Base-by-base conservation (phyloP, 2,113 vertebrate genomes). In the Peromyscus maniculatus region DNA sequence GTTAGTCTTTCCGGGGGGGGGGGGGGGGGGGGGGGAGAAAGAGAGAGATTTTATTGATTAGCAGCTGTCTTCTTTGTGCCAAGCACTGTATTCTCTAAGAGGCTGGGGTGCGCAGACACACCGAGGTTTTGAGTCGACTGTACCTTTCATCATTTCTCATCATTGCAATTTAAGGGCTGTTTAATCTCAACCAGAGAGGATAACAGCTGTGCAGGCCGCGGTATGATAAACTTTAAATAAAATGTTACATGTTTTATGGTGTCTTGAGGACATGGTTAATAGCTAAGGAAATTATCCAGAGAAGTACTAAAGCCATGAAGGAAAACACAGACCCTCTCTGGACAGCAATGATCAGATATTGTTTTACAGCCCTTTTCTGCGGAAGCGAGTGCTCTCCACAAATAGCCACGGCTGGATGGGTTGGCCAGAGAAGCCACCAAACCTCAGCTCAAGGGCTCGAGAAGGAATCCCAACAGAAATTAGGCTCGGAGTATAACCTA, bases 41-140 rank as follows among this genome's bases (percentile, higher is more conserved):
- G 74, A 88, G 55, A 64, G 91, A 95, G 72, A 90, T 82, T 75
- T 75, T 92, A 87, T 36, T 0, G 55, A 80, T 94, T 83, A 74
- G 13, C 17, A n/a, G 24, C 71, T 36, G 26, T 83, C 84, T 77
- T 93, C 95, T 4, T 2, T 87, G 71, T 46, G 12, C 7, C 57
- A 5, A 3, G 15, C 7, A 80, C n/a, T 86, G 64, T 3, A 39
- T 17, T 95, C 64, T 95, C 52, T 8, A 39, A 67, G 71, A 83
- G 33, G 12, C 67, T 83, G 69, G 78, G 52, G 19, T 62, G 1
- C 24, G 67, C 64, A 49, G 84, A 36, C 5, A 46, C 62, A 49
- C 62, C 1, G 0, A 33, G 39, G 62, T 31, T 87, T 67, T 87
- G 49, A 67, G 84, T 36, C 26, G 39, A 87, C 64, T 36, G 17